Base-by-base conservation (phyloP, 1,140 invertebrate genomes). In the Cyclargus thomasi region DNA sequence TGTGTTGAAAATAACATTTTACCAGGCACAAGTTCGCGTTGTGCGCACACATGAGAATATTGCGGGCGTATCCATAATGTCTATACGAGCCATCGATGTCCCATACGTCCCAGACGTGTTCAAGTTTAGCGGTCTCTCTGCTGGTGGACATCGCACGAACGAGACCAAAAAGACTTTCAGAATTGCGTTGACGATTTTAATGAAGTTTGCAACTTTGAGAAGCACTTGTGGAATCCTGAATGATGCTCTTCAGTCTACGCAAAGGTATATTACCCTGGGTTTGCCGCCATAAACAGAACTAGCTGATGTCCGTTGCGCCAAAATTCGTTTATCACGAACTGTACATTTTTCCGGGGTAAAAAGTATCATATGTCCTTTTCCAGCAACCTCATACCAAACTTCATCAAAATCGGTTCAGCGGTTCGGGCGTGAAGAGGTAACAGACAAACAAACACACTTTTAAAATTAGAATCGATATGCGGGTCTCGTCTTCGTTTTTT, bases 1-100 rank as follows among this genome's bases (percentile, higher is more conserved):
- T n/a, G n/a, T n/a, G n/a, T n/a, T n/a, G n/a, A 23, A 1, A 23
- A 3, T 29, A 29, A 64, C 23, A 22, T 47, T n/a, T n/a, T n/a
- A n/a, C n/a, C n/a, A 88, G 88, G 88, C 88, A 17, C 86, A 90
- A 78, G 76, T 90, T 23, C 77, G 86, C 3, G 88, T 90, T 0
- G 72, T 77, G 35, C 72, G 88, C 16, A 72, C 85, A 5, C 71
- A 78, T 5, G 88, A 90, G 70, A 90, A 90, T 70, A 86, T 88
- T 74, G 85, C 83, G 6, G 88, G 88, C 0, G 86, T 90, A 0
- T 63, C 85, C 0, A 88, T 85, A 10, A 74, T 83, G 0, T 77
- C 77, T 10, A 70, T 88, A 1, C 77, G 82, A 74, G 73, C 82
- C 2, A 62, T 89, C 1, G 87, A 86, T 67, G 85, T 85, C 18